Evolutionary conservation across 2,113 vertebrate genomes (phyloP).

Genomic region (Rissa tridactyla): DNA sequence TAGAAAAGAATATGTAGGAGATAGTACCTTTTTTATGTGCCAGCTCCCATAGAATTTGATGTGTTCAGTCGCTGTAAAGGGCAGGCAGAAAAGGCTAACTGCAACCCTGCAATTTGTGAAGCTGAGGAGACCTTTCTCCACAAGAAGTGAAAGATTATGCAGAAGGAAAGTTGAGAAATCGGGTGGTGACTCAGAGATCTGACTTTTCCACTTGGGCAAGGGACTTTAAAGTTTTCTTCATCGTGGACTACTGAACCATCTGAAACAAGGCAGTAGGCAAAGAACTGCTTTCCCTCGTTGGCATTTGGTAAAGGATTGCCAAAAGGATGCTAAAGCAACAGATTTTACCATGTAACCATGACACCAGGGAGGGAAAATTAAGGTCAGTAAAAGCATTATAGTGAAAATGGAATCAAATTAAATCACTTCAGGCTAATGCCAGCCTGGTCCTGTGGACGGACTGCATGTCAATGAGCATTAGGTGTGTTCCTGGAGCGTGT

Average conservation of each 20-base stretch:
- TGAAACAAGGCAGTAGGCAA: neutral
- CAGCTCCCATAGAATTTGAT: neutral
- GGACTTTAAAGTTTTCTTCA: neutral
- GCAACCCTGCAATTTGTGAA: neutral
- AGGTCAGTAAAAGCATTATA: neutral
- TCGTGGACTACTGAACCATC: neutral
- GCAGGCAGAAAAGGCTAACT: neutral
- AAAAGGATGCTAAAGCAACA: neutral
- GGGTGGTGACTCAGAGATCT: neutral
- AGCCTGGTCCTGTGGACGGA: neutral
- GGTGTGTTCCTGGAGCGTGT: neutral
- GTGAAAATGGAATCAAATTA: neutral
- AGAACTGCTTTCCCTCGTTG: neutral
- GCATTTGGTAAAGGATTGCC: neutral
- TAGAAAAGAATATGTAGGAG: neutral
- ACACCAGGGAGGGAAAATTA: neutral
- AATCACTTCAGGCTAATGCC: neutral
- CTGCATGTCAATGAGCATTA: neutral
- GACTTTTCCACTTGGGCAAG: neutral
- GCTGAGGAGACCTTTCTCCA: neutral
- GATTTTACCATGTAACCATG: neutral
- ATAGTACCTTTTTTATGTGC: neutral
- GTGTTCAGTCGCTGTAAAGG: neutral
- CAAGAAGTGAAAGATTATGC: neutral
- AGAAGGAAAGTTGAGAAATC: neutral